Evolutionary conservation across 2,888 invertebrate species (phyloP).

Genomic region (Apodemia zela): DNA sequence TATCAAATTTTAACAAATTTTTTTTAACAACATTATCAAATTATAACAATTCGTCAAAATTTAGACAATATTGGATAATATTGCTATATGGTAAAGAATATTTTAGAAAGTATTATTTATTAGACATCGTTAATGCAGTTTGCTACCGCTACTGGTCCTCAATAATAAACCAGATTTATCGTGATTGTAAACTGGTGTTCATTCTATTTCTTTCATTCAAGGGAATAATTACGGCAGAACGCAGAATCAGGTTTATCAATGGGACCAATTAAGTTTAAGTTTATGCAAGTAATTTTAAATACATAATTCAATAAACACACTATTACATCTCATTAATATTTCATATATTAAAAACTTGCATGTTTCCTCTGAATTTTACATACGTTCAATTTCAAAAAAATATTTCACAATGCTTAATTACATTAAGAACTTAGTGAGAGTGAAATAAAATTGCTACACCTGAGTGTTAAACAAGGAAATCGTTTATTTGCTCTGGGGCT

Average conservation of each 20-base stretch:
- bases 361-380: background rate
- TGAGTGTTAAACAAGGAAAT: background rate
- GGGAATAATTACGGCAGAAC: no score
- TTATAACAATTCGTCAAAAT: no score
- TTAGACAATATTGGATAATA: no score
- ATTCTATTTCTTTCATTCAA: no score
- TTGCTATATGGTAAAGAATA: no score
- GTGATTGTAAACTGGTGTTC: no score
- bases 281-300: background rate
- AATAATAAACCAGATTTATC: background rate
- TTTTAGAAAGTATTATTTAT: no score
- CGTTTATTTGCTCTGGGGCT: conserved; percentile 7
- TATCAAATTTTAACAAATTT: no score
- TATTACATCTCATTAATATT: background rate
- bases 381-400: background rate
- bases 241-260: no score
- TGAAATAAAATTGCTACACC: background rate
- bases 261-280: no score
- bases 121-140: no score
- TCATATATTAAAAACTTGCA: background rate
- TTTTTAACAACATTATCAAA: no score
- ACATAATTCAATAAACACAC: background rate
- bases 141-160: background rate
- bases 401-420: background rate
- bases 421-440: background rate